Conservation (phyloP, 2,888 invertebrate species). For the Melikaiella ostensackeni region DNA sequence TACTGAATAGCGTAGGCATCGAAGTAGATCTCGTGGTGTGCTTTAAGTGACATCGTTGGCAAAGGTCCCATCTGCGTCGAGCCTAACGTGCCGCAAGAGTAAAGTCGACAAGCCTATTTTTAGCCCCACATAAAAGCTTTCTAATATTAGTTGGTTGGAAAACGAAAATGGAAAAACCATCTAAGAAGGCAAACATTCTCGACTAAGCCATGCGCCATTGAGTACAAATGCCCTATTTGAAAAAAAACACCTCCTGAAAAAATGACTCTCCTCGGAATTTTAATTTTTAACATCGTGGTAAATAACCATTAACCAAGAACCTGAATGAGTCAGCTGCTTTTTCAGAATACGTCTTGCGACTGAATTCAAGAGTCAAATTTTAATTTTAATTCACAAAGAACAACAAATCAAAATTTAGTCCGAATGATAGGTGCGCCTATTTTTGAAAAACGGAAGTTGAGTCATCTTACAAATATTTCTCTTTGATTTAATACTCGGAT, state of each 20-base stretch:
- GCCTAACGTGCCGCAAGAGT: conserved; percentile 48
- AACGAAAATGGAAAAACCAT: conserved; percentile 10
- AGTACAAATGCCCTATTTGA: background rate
- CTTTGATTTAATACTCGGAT: background rate
- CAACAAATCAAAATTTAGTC: background rate
- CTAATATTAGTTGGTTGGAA: conserved; percentile 25
- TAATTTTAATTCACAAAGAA: background rate
- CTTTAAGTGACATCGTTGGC: conserved; percentile 68
- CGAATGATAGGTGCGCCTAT: background rate
- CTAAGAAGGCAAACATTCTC: conserved; percentile 3
- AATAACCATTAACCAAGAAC: background rate
- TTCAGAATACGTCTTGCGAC: background rate
- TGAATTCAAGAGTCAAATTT: conserved; percentile 1
- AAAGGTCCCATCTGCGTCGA: conserved; percentile 63
- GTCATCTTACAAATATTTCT: background rate
- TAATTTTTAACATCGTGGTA: background rate
- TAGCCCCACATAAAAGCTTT: conserved; percentile 46
- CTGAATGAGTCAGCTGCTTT: conserved; percentile 16
- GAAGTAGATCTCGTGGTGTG: conserved; percentile 59
- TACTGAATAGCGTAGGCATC: conserved; percentile 48
- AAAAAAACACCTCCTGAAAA: background rate
- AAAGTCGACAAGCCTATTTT: conserved; percentile 61
- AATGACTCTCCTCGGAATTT: background rate
- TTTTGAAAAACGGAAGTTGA: background rate
- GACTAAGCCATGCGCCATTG: background rate